Evolutionary conservation across 2,797 vertebrate species (phyloP).

Genomic region (Harpagifer antarcticus): DNA sequence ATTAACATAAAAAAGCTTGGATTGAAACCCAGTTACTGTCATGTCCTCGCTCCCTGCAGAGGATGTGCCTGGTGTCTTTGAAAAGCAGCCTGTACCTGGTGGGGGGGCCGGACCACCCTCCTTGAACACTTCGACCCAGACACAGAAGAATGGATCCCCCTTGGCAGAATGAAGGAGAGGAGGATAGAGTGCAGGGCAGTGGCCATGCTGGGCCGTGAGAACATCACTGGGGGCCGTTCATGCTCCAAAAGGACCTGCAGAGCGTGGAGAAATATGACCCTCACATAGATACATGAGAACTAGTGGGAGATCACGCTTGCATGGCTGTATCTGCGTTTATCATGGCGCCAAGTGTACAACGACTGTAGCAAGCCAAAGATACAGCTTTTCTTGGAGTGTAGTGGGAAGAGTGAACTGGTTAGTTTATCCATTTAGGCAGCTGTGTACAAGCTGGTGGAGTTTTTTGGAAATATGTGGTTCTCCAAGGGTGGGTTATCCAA

Average conservation of each 20-base stretch:
- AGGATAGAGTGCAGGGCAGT: conserved; percentile 87
- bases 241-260: conserved; percentile 87
- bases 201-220: conserved; percentile 87
- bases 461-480: background rate
- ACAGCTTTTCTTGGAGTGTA: background rate
- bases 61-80: conserved; percentile 84
- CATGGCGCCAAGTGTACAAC: conserved; percentile 64
- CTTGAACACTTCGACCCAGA: conserved; percentile 87
- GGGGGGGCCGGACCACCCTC: conserved; percentile 85
- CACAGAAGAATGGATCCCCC: conserved; percentile 83
- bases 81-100: conserved; percentile 87
- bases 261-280: conserved; percentile 87
- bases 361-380: background rate
- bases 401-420: background rate
- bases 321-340: conserved; percentile 85
- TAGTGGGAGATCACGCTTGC: conserved; percentile 82
- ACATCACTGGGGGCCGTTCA: conserved; percentile 87
- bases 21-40: conserved; percentile 3
- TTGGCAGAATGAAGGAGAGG: conserved; percentile 84
- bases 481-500: background rate
- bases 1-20: conserved; percentile 21
- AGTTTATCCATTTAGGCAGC: conserved; percentile 1
- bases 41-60: conserved; percentile 65
- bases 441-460: conserved; percentile 5
- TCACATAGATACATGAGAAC: conserved; percentile 83